Base-by-base conservation (phyloP, 1,140 invertebrate species). In the Spodoptera litura region DNA sequence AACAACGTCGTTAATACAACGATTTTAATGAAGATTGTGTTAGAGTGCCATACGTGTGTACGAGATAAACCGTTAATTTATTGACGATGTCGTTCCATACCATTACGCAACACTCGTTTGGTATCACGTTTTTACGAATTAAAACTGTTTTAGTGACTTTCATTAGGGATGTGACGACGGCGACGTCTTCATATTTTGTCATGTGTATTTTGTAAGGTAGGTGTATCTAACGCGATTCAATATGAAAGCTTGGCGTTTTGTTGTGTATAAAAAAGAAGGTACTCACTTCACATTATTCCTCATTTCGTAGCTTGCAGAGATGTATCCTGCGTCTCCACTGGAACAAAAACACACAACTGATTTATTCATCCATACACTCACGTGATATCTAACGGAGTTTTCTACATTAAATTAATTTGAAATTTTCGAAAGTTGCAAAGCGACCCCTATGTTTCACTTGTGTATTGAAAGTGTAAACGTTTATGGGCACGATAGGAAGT, bases 201-300 rank as follows among this genome's bases (percentile, higher is more conserved):
- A 44, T 10, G 9, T 44, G 38, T 38, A 8, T 44, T 44, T 44
- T 31, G 31, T 31, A 31, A 44, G 38, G 38, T 44, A 44, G 1
- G 35, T 38, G 2, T 38, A 38, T 6, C 4, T 44, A 8, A 4
- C 38, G 9, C 38, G 9, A 44, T 44, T 44, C 9, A 6, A 44
- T 10, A 44, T 44, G 38, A 6, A 44, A 44, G 5, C 38, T 44
- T 6, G 38, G 38, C 38, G 38, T 44, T 4, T 44, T 44, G 6
- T 44, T 6, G 4, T 12, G 4, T 52, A 75, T 10, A 78, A 31
- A 64, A 61, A 59, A 71, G 35, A 75, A 78, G 13, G 13, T 76
- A 90, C 91, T 92, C 74, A 93, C 91, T 92, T 93, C 9, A 84
- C 84, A 59, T 90, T 91, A 77, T 91, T 90, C 75, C 89, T 88